Evolutionary conservation across 2,888 invertebrate genomes (phyloP).

Genomic region (Graphium colonna): DNA sequence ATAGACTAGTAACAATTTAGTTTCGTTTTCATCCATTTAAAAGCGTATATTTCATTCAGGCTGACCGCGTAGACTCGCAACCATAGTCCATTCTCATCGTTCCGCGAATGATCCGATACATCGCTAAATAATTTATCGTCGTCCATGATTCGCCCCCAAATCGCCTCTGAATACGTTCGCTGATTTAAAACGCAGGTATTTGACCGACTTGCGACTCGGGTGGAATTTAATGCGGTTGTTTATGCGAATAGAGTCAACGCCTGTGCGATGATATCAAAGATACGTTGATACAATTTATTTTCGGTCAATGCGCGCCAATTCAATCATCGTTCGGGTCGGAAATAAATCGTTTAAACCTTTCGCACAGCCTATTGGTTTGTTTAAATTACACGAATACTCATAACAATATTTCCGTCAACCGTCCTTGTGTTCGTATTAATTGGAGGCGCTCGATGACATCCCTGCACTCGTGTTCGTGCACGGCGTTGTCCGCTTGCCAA

Average conservation of each 20-base stretch:
- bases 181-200: constrained; percentile 71
- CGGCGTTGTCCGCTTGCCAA: constrained; percentile 66
- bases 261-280: constrained; percentile 12
- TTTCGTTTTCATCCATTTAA: neutral
- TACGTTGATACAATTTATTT: constrained; percentile 17
- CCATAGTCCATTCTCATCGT: constrained; percentile 25
- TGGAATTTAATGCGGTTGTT: constrained; percentile 57
- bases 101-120: constrained; percentile 41
- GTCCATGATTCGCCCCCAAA: constrained; percentile 55
- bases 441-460: constrained; percentile 49
- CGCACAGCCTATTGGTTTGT: constrained; percentile 26
- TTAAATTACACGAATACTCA: constrained; percentile 45
- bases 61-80: constrained; percentile 3
- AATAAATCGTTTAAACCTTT: constrained; percentile 45
- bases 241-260: constrained; percentile 33
- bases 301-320: neutral
- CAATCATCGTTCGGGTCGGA: constrained; percentile 33
- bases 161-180: constrained; percentile 50
- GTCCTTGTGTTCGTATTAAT: constrained; percentile 57
- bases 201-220: constrained; percentile 56
- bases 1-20: neutral
- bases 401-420: constrained; percentile 28
- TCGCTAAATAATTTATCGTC: constrained; percentile 61
- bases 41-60: constrained; percentile 9
- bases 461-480: constrained; percentile 34